Evolutionary conservation across 1,140 invertebrate genomes (phyloP).

Genomic region (Penaeus indicus): DNA sequence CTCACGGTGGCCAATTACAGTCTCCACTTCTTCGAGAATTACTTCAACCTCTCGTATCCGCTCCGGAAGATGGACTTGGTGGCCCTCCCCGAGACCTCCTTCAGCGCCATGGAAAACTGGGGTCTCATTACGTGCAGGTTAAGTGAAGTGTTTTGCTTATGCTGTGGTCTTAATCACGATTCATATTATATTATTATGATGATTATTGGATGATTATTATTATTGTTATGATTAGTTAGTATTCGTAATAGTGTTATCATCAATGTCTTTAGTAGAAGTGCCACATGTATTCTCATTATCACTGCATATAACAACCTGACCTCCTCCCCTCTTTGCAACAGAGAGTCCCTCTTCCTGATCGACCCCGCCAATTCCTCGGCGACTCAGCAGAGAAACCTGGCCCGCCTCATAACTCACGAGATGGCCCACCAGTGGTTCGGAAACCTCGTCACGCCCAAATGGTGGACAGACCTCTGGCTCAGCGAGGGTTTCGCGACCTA

Average conservation of each 20-base stretch:
- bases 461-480: conserved; percentile 76
- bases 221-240: background rate
- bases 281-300: too few species aligned
- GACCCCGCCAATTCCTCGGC: conserved; percentile 80
- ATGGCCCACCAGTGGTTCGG: conserved; percentile 77
- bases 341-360: conserved; percentile 88
- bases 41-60: conserved; percentile 80
- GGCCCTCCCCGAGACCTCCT: conserved; percentile 84
- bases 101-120: conserved; percentile 74
- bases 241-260: too few species aligned
- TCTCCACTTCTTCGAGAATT: conserved; percentile 78
- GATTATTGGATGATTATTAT: too few species aligned
- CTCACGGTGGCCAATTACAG: conserved; percentile 76
- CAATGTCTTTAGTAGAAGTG: too few species aligned
- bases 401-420: conserved; percentile 79
- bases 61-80: conserved; percentile 86
- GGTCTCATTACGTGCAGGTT: conserved; percentile 83
- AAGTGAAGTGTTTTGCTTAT: background rate
- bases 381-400: conserved; percentile 80
- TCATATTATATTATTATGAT: too few species aligned
- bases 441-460: conserved; percentile 75
- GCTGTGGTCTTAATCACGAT: too few species aligned
- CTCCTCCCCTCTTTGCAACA: conserved; percentile 67
- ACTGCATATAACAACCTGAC: background rate
- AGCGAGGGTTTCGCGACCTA: conserved; percentile 71